phyloP scores from a whole-genome alignment of 1,140 invertebrate species.

The Aricia agestis region DNA sequence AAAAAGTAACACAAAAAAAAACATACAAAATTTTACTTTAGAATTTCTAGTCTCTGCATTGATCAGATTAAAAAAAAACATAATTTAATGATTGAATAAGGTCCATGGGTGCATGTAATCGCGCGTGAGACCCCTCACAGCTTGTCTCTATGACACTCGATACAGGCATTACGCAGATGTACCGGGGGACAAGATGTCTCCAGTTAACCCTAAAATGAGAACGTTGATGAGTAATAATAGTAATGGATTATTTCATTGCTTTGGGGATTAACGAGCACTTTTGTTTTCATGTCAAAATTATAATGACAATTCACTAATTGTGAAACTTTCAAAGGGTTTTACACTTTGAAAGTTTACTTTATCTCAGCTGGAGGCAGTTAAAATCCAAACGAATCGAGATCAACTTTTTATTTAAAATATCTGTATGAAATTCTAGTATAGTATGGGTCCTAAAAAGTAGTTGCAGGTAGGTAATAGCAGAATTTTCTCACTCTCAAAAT shows the following conservation, averaged over 20 bases:
- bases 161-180: conserved; percentile 51
- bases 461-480: neutral
- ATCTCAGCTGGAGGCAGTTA: no score
- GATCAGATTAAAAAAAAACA: neutral
- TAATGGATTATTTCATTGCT: conserved; percentile 56
- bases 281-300: conserved; percentile 25
- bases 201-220: conserved; percentile 61
- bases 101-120: conserved; percentile 28
- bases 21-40: no score
- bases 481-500: neutral
- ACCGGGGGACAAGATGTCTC: conserved; percentile 50
- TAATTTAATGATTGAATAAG: neutral
- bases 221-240: conserved; percentile 61
- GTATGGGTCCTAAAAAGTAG: no score
- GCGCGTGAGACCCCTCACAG: conserved; percentile 36
- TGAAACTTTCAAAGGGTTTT: no score
- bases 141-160: conserved; percentile 58
- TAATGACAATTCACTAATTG: no score
- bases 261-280: conserved; percentile 32
- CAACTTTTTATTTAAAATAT: neutral
- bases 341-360: neutral
- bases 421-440: no score
- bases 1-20: no score
- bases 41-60: no score
- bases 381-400: neutral